Evolutionary conservation across 2,113 vertebrate genomes (phyloP), one percentile per base, ranked within the genome.

Genomic region (Madoqua kirkii): DNA sequence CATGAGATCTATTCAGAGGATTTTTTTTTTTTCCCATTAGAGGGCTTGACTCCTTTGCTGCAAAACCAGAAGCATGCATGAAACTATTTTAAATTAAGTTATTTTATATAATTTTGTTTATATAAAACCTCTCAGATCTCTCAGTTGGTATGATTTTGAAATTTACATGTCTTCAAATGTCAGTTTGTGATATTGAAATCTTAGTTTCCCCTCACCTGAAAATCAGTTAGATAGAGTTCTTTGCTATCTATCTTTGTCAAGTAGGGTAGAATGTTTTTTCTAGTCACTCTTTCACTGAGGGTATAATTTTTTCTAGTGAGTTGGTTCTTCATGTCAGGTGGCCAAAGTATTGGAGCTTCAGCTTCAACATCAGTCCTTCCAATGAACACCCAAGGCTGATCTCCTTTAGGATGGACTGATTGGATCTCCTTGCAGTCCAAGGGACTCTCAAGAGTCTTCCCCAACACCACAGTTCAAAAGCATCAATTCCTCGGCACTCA

Each of bases 21-120:
- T 31, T 21, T 15, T 71, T 50, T 29, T 16, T 84, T 83, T 87
- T 82, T 48, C 67, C 9, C 17, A 31, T 33, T 50, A 81, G 59
- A 78, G 15, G 2, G 14, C 31, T 95, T 88, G 7, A 45, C 62
- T 54, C 84, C 48, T 89, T 85, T 64, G n/a, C 52, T 96, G 29
- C 33, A 40, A 67, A 94, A 81, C 27, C 31, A 94, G 12, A 95
- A 27, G 17, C 64, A 71, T 71, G 27, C 1, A 2, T 60, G 10
- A 15, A 19, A 84, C 13, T 84, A 84, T 76, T 97, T 89, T 87
- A 57, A 83, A 64, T 91, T 76, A 91, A 55, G n/a, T 57, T 67
- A 67, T 33, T 45, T 57, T 74, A 33, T 64, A 25, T 84, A 57
- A 19, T 87, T 93, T 40, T 31, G 12, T 9, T 57, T 84, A 89